Evolutionary conservation across 2,113 vertebrate genomes (phyloP).

Genomic region (Nibea albiflora): DNA sequence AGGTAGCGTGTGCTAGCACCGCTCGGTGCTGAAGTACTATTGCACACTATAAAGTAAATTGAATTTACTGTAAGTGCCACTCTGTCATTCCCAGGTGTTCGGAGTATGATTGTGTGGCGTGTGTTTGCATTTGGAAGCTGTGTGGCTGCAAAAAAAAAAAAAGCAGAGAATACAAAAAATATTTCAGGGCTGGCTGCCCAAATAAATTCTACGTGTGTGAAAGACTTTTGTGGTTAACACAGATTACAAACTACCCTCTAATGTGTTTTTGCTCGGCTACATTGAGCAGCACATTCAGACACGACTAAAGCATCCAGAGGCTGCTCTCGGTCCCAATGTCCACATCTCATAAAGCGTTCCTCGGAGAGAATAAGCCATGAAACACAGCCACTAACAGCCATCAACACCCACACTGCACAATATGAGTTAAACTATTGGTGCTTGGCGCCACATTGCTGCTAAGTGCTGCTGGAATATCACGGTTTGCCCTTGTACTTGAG

Average conservation of each 20-base stretch:
- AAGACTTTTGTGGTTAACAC: conserved; percentile 12
- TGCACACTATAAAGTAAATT: not conserved
- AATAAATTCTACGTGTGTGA: not conserved
- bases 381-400: conserved; percentile 51
- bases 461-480: conserved; percentile 64
- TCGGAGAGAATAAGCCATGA: conserved; percentile 46
- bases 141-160: not conserved
- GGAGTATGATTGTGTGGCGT: not conserved
- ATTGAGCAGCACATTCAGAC: conserved; percentile 41
- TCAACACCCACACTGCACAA: conserved; percentile 49
- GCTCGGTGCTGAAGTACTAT: not conserved
- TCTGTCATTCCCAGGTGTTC: not conserved
- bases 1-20: not conserved
- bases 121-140: not conserved
- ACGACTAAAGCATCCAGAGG: conserved; percentile 13
- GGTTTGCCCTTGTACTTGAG: conserved; percentile 61
- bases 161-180: not conserved
- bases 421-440: conserved; percentile 52
- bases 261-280: conserved; percentile 34
- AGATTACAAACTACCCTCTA: conserved; percentile 23
- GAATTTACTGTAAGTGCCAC: not conserved
- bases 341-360: conserved; percentile 45
- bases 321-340: conserved; percentile 12
- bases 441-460: conserved; percentile 57
- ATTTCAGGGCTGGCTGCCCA: not conserved